phyloP scores from a whole-genome alignment of 2,888 invertebrate species.

The Galerucella pusilla region DNA sequence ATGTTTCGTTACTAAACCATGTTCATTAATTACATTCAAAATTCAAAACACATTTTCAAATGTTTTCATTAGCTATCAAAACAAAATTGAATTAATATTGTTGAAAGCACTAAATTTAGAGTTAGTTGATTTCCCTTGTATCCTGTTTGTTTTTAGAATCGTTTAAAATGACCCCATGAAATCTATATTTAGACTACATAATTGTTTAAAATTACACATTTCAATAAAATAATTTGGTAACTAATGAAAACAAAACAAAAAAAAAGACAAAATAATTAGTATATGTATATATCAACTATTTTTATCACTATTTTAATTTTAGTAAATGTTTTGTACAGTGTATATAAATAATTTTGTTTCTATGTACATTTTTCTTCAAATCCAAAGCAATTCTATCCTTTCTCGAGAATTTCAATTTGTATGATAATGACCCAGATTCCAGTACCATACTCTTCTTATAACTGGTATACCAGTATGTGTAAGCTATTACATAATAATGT shows the following conservation, averaged over 20 bases:
- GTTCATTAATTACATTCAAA: not conserved
- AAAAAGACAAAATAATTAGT: conserved; percentile 24
- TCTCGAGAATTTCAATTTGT: too few relatives aligned
- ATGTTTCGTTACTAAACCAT: not conserved
- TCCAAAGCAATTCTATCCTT: not conserved
- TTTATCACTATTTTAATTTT: not conserved
- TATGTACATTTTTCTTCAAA: not conserved
- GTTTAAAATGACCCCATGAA: not conserved
- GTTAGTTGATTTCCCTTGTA: too few relatives aligned
- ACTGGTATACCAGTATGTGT: not conserved
- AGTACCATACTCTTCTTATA: not conserved
- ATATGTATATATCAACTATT: not conserved
- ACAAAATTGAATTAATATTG: not conserved
- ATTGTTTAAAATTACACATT: too few relatives aligned
- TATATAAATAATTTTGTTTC: conserved; percentile 3
- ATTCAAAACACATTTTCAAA: not conserved
- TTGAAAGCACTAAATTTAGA: not conserved
- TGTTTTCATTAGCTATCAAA: not conserved
- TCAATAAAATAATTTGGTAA: not conserved
- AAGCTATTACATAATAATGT: not conserved
- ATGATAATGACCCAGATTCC: not conserved
- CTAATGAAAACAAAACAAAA: not conserved
- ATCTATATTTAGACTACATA: not conserved
- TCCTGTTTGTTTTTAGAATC: too few relatives aligned
- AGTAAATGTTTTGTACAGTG: conserved; percentile 10